Conservation (phyloP, 1,140 invertebrate species). For the Calliphora vicina region DNA sequence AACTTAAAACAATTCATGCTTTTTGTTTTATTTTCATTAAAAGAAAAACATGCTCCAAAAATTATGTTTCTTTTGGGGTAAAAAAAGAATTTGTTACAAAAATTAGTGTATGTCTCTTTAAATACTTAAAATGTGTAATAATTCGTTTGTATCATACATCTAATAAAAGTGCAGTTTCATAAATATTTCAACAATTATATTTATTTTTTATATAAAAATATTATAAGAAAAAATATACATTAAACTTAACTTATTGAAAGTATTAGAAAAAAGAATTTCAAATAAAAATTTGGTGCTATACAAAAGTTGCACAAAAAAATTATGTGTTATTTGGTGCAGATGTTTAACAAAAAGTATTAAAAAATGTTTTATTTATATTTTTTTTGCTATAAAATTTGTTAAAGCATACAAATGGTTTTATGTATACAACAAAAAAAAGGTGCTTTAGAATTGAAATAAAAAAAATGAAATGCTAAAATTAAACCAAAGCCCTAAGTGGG, state of each 20-base stretch:
- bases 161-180: background rate
- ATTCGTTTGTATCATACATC: background rate
- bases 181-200: background rate
- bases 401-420: background rate
- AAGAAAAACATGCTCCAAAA: background rate
- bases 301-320: background rate
- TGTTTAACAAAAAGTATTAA: background rate
- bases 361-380: too few relatives aligned
- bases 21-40: background rate
- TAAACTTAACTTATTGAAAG: background rate
- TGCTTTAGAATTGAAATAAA: background rate
- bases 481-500: background rate
- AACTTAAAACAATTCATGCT: too few relatives aligned
- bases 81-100: background rate
- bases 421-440: background rate
- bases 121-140: background rate
- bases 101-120: background rate
- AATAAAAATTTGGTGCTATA: conserved; percentile 1
- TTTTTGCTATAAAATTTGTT: background rate
- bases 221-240: background rate
- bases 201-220: background rate
- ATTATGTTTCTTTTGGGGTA: background rate
- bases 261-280: background rate
- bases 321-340: background rate
- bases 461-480: background rate